These are phyloP conservation scores for Amiota communis DNA, from an alignment of 2,888 invertebrate genomes.

Conservation along the genomic window DNA sequence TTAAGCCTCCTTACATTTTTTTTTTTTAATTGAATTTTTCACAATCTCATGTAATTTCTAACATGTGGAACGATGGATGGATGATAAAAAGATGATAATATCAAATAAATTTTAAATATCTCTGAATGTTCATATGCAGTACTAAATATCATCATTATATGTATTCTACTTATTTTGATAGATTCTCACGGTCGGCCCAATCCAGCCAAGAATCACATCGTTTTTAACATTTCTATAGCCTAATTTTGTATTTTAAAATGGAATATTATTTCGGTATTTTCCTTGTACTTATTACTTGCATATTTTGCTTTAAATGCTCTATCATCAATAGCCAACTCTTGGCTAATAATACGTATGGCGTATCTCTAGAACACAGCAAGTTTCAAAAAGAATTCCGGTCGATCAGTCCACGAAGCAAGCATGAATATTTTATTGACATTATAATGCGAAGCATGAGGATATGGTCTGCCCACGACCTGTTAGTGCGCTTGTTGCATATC, in stretches of 20 bases:
- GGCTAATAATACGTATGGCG: conserved; percentile 50
- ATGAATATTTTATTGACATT: too few species aligned
- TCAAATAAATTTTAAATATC: conserved; percentile 4
- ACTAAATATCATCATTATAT: neutral
- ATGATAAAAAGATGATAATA: neutral
- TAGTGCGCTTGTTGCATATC: too few species aligned
- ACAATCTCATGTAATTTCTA: conserved; percentile 25
- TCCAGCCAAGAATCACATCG: conserved; percentile 70
- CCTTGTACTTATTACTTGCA: conserved; percentile 76
- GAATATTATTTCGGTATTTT: conserved; percentile 78
- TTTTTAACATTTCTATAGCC: conserved; percentile 67
- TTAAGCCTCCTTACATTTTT: conserved; percentile 11
- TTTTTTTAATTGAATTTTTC: neutral
- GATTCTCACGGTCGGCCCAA: conserved; percentile 68
- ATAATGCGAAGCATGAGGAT: too few species aligned
- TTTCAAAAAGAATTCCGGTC: too few species aligned
- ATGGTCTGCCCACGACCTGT: too few species aligned
- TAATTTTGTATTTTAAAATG: conserved; percentile 76
- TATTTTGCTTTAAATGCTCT: conserved; percentile 77
- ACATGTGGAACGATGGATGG: conserved; percentile 8
- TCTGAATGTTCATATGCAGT: conserved; percentile 9
- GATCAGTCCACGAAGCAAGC: too few species aligned
- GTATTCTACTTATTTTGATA: conserved; percentile 54
- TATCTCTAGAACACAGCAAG: too few species aligned
- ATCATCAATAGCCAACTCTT: conserved; percentile 51